Base-by-base conservation (phyloP, 2,113 vertebrate species). In the Podarcis raffonei region DNA sequence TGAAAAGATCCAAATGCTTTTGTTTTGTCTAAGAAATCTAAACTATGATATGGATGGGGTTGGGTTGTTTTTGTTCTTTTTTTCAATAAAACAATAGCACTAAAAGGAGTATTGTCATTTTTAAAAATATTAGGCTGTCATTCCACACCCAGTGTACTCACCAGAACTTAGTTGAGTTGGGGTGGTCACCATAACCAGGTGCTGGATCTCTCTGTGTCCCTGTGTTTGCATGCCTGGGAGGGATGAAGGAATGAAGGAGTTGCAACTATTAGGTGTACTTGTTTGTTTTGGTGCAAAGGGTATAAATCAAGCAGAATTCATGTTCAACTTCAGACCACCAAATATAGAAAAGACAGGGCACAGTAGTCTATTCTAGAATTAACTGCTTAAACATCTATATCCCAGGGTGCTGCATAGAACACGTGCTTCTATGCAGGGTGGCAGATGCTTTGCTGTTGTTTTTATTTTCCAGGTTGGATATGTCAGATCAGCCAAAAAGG, bases 21-120 rank as follows among this genome's bases (percentile, higher is more conserved):
- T 91, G 90, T 78, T 95, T 77, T 94, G 88, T 89, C 91, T 88
- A 77, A 65, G n/a, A 69, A 2, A 91, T 95, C 94, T 96, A 94
- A 91, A 92, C 88, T 95, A 93, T 87, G 57, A 90, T 93, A 86
- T 83, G 87, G 72, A 87, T 91, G 93, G 79, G 87, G 93, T 23
- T 89, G 91, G 84, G 91, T 89, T 94, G 91, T 69, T 90, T 89
- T 93, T 92, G 89, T 3, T 92, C 68, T 89, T 93, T 92, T 94
- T 95, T 97, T 89, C 95, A 97, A 97, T 97, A 97, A 97, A 97
- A 96, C 90, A 86, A 89, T 69, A 94, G 88, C 93, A 92, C 94
- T 95, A 82, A 96, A 94, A 93, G 91, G 87, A 92, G 71, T 87
- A 89, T 68, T 59, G 20, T 89, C 87, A 74, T 92, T 90, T 92